A percentile compares a stretch with the other conserved stretches of the same genome.
Evolutionary conservation across 2,113 vertebrate genomes (phyloP).

Genomic region (Hemiscyllium ocellatum): DNA sequence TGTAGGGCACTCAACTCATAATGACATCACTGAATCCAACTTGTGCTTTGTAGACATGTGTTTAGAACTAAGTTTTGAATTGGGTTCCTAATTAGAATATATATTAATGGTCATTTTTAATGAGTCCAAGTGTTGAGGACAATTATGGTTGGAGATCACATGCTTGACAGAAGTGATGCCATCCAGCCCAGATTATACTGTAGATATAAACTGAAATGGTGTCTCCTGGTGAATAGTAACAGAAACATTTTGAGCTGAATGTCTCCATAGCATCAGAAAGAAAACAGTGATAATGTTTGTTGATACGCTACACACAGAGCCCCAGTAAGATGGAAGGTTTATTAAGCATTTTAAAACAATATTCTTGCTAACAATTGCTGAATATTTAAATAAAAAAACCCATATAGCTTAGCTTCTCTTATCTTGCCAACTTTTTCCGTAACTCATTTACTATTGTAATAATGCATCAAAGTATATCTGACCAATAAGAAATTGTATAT

Average conservation of each 20-base stretch:
- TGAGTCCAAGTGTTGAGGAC: not conserved
- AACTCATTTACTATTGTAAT: not conserved
- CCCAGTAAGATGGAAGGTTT: not conserved
- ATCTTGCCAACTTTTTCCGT: not conserved
- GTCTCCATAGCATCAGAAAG: not conserved
- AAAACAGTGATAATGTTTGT: not conserved
- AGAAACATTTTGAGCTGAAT: not conserved
- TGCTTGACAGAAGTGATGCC: not conserved
- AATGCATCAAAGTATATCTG: not conserved
- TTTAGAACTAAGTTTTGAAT: not conserved
- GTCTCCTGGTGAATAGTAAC: slow-evolving; percentile 2
- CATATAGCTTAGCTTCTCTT: not conserved
- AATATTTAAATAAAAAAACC: not conserved
- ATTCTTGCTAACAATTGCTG: not conserved
- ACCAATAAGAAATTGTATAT: not conserved
- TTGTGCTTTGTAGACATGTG: too few relatives aligned
- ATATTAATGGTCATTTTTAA: not conserved
- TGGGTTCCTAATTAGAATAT: not conserved
- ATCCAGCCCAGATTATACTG: not conserved
- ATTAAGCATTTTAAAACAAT: not conserved
- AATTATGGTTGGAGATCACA: not conserved
- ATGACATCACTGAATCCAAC: not conserved
- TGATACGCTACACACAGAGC: not conserved
- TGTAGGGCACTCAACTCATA: not conserved
- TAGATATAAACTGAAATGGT: not conserved